phyloP scores from a whole-genome alignment of 2,113 vertebrate species.

The Gobius niger region DNA sequence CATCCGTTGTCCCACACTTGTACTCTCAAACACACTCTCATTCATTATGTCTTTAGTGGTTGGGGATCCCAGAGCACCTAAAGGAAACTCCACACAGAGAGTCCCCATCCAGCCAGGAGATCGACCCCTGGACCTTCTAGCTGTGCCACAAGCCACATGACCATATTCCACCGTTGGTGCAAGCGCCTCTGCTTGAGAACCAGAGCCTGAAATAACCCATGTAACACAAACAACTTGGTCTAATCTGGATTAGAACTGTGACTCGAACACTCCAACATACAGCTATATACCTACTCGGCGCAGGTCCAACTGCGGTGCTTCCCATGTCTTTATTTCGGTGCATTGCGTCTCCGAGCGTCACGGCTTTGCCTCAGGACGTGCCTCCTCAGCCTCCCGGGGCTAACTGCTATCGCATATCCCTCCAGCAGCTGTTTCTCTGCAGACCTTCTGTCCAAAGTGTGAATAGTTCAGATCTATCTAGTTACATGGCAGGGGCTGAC shows the following conservation, averaged over 20 bases:
- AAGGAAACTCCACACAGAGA: too few species aligned
- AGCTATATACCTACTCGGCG: slow-evolving; percentile 24
- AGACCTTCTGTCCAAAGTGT: slow-evolving; percentile 49
- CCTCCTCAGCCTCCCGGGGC: slow-evolving; percentile 40
- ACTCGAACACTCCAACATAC: slow-evolving; percentile 10
- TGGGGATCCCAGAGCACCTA: too few species aligned
- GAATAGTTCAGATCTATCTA: slow-evolving; percentile 62
- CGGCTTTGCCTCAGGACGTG: slow-evolving; percentile 30
- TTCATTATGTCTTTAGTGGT: too few species aligned
- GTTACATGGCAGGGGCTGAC: slow-evolving; percentile 57
- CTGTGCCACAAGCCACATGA: background rate
- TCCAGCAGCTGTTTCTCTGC: slow-evolving; percentile 59
- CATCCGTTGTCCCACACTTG: too few species aligned
- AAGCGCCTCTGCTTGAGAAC: background rate
- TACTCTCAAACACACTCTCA: too few species aligned
- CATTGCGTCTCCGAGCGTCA: slow-evolving; percentile 35
- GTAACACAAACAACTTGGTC: background rate
- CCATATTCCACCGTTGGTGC: background rate
- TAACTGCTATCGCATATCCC: slow-evolving; percentile 61
- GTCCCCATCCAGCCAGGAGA: too few species aligned
- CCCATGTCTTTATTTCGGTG: slow-evolving; percentile 32
- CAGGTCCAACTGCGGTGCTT: slow-evolving; percentile 27
- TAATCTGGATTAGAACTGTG: slow-evolving; percentile 9
- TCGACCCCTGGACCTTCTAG: too few species aligned
- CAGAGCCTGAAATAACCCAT: background rate